A percentile compares a stretch with the other conserved stretches of the same genome.
Conservation (phyloP, 2,888 invertebrate species). For the Neria commutata region DNA sequence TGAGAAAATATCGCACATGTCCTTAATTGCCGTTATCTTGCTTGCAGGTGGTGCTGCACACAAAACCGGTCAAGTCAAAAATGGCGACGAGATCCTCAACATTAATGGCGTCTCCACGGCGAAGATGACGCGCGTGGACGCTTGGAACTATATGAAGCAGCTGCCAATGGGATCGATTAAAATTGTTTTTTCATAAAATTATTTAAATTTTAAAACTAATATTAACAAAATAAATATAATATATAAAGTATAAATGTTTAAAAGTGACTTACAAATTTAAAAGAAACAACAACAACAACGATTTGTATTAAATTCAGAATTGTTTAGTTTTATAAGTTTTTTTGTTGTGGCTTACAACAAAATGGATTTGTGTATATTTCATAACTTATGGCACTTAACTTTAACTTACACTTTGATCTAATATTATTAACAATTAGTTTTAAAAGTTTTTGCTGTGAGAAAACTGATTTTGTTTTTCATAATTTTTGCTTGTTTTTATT, state of each 20-base stretch:
- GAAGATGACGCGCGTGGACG: constrained; percentile 88
- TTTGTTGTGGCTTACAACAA: too few relatives aligned
- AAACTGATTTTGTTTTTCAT: too few relatives aligned
- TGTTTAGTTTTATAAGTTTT: too few relatives aligned
- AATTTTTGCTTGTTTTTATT: too few relatives aligned
- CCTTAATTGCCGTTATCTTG: too few relatives aligned
- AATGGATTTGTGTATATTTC: too few relatives aligned
- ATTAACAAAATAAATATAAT: neutral
- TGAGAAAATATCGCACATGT: neutral
- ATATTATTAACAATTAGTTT: too few relatives aligned
- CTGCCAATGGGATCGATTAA: constrained; percentile 82
- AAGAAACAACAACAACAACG: neutral
- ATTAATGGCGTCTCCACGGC: constrained; percentile 83
- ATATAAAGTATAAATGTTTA: too few relatives aligned
- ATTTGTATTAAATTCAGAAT: constrained; percentile 1
- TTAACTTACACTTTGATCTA: too few relatives aligned
- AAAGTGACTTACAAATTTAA: too few relatives aligned
- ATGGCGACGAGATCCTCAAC: constrained; percentile 85
- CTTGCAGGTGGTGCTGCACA: constrained; percentile 84
- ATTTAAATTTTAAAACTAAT: neutral
- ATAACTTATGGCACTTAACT: too few relatives aligned
- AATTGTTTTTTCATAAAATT: constrained; percentile 52
- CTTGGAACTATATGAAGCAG: constrained; percentile 92
- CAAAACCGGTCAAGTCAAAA: constrained; percentile 80
- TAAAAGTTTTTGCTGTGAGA: too few relatives aligned